Percentiles rank a stretch among this genome's conserved stretches.
phyloP scores from a whole-genome alignment of 2,113 vertebrate species.

The Pangasianodon gigas region DNA sequence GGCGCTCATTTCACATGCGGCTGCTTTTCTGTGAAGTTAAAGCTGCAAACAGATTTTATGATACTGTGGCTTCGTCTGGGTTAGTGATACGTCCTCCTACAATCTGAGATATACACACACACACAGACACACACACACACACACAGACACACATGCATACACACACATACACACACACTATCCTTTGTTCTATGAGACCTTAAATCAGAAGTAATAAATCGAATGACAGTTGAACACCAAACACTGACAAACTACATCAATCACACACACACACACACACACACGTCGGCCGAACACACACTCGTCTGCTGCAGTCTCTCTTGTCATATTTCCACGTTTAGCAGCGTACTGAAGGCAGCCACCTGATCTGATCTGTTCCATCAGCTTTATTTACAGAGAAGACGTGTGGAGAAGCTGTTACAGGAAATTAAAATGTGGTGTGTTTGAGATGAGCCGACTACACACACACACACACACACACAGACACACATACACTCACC shows the following conservation, averaged over 20 bases:
- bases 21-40: conserved; percentile 30
- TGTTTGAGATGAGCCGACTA: background rate
- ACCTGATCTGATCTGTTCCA: conserved; percentile 39
- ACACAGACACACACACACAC: conserved; percentile 1
- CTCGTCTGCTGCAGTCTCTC: background rate
- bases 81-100: background rate
- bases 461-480: conserved; percentile 6
- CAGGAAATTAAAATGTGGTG: background rate
- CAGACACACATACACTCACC: background rate
- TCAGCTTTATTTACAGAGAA: conserved; percentile 27
- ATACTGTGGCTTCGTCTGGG: background rate
- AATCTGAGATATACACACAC: background rate
- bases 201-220: conserved; percentile 46
- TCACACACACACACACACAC: conserved; percentile 6
- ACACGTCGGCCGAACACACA: background rate
- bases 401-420: background rate
- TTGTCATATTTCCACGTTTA: background rate
- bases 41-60: background rate
- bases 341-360: conserved; percentile 15
- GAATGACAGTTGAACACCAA: conserved; percentile 33
- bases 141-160: background rate
- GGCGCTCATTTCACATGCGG: conserved; percentile 55
- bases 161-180: background rate
- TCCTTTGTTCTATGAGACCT: background rate
- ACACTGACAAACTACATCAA: conserved; percentile 45